Evolutionary conservation across 2,888 invertebrate genomes (phyloP), one percentile per base, ranked within the genome.

Genomic region (Alloplasta piceator): DNA sequence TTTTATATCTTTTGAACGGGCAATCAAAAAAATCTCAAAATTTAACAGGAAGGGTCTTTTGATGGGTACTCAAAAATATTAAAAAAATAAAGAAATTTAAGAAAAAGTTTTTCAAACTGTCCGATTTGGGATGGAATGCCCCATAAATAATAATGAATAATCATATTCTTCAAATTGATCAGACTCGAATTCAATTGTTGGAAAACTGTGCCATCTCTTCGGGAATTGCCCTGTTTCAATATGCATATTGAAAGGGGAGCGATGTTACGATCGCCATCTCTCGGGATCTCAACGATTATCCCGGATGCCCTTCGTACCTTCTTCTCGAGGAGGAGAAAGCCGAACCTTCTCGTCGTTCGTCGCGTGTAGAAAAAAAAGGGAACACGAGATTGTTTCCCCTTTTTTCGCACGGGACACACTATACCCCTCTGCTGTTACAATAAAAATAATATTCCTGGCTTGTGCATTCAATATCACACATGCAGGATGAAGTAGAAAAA

Each of bases 261-360:
- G 26, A 26, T 26, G 3, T 26, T 7, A 9, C 10, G 68, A 43
- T 38, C 52, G 41, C 41, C 55, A 52, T 67, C 55, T 41, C 14
- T 43, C 43, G 7, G 43, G 6, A 5, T 48, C 56, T 56, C 36
- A 26, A 56, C 55, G 38, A 26, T 16, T 46, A 46, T 58, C 46
- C 61, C 50, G 16, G 60, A 63, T 63, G 26, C 46, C 72, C 63
- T 63, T 43, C 61, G 26, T 26, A 55, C 55, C 55, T 52, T 72
- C 72, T 72, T 50, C n/a, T 50, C n/a, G 50, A 50, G 26, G 50
- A 41, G 68, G 60, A 73, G 80, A 80, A 80, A 80, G 80, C 73
- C 70, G 80, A 80, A 56, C 80, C 68, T 73, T 71, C 63, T 50
- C 52, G 52, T 6, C 6, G 52, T 26, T 71, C 55, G 71, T 72